Base-by-base conservation (phyloP, 2,113 vertebrate species). In the Xenus cinereus region DNA sequence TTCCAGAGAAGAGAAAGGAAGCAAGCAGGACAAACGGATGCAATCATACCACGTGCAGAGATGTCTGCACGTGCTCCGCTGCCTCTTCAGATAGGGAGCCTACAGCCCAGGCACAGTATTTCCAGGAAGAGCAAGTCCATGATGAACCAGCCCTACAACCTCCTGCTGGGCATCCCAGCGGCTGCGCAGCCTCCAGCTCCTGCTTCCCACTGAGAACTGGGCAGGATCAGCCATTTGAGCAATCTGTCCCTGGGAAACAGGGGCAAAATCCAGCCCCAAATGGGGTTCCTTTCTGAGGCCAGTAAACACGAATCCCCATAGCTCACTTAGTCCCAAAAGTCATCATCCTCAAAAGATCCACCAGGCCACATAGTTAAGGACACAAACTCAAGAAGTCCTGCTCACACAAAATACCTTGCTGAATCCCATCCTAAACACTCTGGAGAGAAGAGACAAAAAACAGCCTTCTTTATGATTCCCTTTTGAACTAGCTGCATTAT, bases 401-500 rank as follows among this genome's bases (percentile, higher is more conserved):
- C 66, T 69, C 39, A 41, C 19, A 23, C n/a, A 66, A 86, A 90
- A 69, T 56, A 87, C 59, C 77, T 78, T 83, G 54, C 57, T 87
- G 92, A 78, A 75, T 84, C 48, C 62, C 24, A 78, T 39, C 43
- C 67, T 89, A 68, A 66, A 28, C 45, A 48, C 62, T 87, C 45
- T 33, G 69, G 66, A 89, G 75, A 79, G 48, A 84, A 64, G 43
- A 96, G 73, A 89, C 80, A 89, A 89, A 92, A 95, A 87, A 50
- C 84, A 91, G 73, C 66, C 37, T 82, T 91, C 86, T 95, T 81
- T 66, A 68, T 73, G 59, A 87, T 16, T 91, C 87, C 27, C 81
- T 96, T 95, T 96, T 95, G 92, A 95, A 92, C 86, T 84, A 41
- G 30, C 67, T 92, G 63, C 74, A 79, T 95, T 95, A 95, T 96